Evolutionary conservation across 2,888 invertebrate genomes (phyloP).

Genomic region (Taenaris catops): DNA sequence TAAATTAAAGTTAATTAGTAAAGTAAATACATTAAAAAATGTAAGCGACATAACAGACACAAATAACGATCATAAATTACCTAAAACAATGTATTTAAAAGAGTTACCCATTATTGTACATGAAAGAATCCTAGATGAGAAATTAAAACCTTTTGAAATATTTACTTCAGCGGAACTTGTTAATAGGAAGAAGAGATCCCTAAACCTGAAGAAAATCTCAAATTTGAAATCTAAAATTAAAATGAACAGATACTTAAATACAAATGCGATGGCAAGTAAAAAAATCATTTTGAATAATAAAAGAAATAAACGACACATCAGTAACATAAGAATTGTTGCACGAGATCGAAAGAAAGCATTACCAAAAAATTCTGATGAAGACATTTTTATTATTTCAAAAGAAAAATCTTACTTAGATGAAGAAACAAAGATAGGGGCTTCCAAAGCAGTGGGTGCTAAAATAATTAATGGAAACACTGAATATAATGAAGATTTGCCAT

Average conservation of each 20-base stretch:
- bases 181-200: constrained; percentile 42
- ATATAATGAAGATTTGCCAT: constrained; percentile 30
- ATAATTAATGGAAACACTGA: constrained; percentile 23
- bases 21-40: not conserved
- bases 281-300: constrained; percentile 43
- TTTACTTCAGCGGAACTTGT: constrained; percentile 40
- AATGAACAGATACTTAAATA: constrained; percentile 45
- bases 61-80: not conserved
- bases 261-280: constrained; percentile 40
- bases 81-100: not conserved
- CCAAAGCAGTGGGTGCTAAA: constrained; percentile 30
- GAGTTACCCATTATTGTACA: not conserved
- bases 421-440: constrained; percentile 38
- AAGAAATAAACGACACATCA: constrained; percentile 50
- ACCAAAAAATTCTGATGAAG: constrained; percentile 40
- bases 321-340: constrained; percentile 53
- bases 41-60: not conserved
- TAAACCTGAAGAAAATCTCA: constrained; percentile 39
- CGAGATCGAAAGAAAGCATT: constrained; percentile 35
- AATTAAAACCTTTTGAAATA: constrained; percentile 36
- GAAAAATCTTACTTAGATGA: constrained; percentile 50
- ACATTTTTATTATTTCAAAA: constrained; percentile 45
- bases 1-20: not conserved
- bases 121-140: constrained; percentile 1
- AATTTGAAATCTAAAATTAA: constrained; percentile 45